These are phyloP conservation scores for Antheraea pernyi DNA, from an alignment of 1,140 invertebrate genomes.

Conservation along the genomic window DNA sequence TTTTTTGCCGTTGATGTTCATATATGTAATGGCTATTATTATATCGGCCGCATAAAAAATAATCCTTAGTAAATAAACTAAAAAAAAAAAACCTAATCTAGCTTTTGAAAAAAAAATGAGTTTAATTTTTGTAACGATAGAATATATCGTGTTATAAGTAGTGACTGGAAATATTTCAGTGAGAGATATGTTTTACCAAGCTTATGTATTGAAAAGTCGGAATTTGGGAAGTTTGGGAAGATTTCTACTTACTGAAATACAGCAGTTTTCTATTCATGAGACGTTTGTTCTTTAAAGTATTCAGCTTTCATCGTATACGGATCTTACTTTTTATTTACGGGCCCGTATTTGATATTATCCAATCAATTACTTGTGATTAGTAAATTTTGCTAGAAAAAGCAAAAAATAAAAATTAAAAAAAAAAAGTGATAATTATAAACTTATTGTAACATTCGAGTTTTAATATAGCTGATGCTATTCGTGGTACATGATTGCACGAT, in stretches of 20 bases:
- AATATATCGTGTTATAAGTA: neutral
- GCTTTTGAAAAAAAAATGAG: neutral
- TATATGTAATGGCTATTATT: neutral
- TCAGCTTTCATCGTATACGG: neutral
- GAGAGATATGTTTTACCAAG: too few species aligned
- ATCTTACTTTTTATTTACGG: neutral
- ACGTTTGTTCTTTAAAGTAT: neutral
- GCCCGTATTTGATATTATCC: constrained; percentile 22
- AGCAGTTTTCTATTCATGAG: neutral
- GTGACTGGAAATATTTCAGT: too few species aligned
- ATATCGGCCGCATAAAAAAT: neutral
- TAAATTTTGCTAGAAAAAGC: constrained; percentile 27
- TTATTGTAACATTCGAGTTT: neutral
- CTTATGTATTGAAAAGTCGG: too few species aligned
- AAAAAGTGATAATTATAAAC: neutral
- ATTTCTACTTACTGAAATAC: neutral
- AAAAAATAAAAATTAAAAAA: constrained; percentile 28
- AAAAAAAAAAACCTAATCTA: neutral
- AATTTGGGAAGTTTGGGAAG: too few species aligned
- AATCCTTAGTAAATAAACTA: neutral
- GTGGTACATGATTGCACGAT: neutral
- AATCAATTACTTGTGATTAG: constrained; percentile 46
- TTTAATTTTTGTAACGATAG: neutral
- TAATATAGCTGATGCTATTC: neutral
- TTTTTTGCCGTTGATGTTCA: constrained; percentile 1